Evolutionary conservation across 2,113 vertebrate genomes (phyloP).

Genomic region (Fulmarus glacialis): DNA sequence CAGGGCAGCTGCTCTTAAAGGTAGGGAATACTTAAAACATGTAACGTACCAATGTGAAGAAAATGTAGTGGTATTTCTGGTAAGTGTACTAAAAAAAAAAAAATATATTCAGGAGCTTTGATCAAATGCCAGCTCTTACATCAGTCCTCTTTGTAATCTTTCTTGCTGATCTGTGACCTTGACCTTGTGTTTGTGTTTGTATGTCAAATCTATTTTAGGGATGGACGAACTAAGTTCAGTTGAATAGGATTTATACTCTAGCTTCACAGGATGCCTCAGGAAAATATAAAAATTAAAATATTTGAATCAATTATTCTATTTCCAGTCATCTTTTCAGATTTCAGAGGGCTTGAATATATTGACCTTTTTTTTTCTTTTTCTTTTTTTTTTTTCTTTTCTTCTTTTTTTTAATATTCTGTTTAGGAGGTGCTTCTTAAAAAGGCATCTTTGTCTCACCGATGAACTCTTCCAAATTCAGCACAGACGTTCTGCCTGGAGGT

Average conservation of each 20-base stretch:
- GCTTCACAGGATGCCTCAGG: not conserved
- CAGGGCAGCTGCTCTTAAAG: constrained; percentile 7
- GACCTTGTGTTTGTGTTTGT: constrained; percentile 84
- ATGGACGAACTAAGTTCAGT: constrained; percentile 55
- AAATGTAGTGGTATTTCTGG: constrained; percentile 62
- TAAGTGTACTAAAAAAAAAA: constrained; percentile 68
- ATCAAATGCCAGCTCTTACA: constrained; percentile 92
- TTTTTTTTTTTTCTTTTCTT: not conserved
- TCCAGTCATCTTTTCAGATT: not conserved
- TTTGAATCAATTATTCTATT: not conserved
- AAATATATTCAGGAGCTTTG: constrained; percentile 78
- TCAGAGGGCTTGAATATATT: not conserved
- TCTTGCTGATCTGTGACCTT: constrained; percentile 88
- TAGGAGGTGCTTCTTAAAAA: not conserved
- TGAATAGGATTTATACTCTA: constrained; percentile 58
- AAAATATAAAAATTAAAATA: not conserved
- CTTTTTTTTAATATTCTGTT: not conserved
- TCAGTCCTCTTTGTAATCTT: constrained; percentile 79
- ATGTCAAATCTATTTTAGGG: constrained; percentile 76
- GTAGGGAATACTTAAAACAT: constrained; percentile 37
- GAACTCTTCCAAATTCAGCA: not conserved
- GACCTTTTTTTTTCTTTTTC: too few relatives aligned
- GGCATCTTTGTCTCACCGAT: not conserved
- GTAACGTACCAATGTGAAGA: constrained; percentile 37
- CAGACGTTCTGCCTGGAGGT: not conserved